Evolutionary conservation across 2,888 invertebrate species (phyloP), one percentile per base, ranked within the genome.

Genomic region (Keiferia lycopersicella): DNA sequence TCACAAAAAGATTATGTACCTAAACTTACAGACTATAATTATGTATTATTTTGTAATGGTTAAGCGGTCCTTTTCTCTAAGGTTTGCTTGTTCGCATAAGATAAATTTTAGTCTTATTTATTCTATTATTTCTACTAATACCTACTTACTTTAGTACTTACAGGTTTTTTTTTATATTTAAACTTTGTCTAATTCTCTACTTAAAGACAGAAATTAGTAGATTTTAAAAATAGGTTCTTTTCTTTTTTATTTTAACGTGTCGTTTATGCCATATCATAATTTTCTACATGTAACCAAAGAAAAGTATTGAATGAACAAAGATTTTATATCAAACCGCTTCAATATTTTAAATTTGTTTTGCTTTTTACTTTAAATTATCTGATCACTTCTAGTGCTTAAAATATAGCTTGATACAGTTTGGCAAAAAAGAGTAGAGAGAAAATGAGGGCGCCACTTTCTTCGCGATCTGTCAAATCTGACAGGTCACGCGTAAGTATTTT

Each of bases 91-190:
- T 16, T 41, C 16, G 16, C 4, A 45, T 45, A n/a, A n/a, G 16
- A 45, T 45, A n/a, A n/a, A 4, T 45, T 45, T 16, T 45, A 16
- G 45, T n/a, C 45, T 45, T n/a, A 45, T n/a, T 45, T 45, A 45
- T n/a, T 45, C 3, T 45, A 3, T n/a, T 16, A 3, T 45, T 45
- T 45, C 45, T 16, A 45, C 45, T 45, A n/a, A 45, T 45, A 45
- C 45, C 16, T 45, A 45, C 34, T 7, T 45, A n/a, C 45, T 45
- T 45, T 45, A 45, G n/a, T 45, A n/a, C 45, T 45, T 45, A 45
- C 45, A 0, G 16, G 45, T 1, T 1, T 45, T 45, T n/a, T 45
- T 45, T 4, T n/a, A 45, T 41, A 16, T 45, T 45, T 45, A 45
- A 45, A 16, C 45, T 45, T n/a, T 8, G 14, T 14, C 14, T 41